Evolutionary conservation across 2,888 invertebrate species (phyloP).

Genomic region (Metellina segmentata): DNA sequence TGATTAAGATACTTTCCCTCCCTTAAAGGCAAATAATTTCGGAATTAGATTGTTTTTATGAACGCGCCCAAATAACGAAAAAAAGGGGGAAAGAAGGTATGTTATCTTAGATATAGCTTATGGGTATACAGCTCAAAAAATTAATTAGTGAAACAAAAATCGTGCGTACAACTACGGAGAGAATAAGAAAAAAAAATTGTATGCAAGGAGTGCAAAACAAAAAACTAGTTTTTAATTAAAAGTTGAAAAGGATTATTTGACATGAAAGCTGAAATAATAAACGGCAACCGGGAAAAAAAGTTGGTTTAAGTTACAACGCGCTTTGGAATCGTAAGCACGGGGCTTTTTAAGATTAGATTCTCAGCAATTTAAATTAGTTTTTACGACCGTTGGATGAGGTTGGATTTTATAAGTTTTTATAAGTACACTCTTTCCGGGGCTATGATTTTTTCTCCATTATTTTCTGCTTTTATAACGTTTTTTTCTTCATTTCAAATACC

Average conservation of each 20-base stretch:
- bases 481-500: not conserved
- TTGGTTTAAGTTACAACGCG: not conserved
- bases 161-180: not conserved
- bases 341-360: conserved; percentile 47
- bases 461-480: not conserved
- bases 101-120: conserved; percentile 37
- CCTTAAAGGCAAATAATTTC: conserved; percentile 24
- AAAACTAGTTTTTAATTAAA: conserved; percentile 64
- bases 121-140: conserved; percentile 34
- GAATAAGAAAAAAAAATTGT: conserved; percentile 17
- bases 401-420: conserved; percentile 16
- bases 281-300: conserved; percentile 19
- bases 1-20: not conserved
- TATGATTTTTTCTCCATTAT: not conserved
- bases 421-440: not conserved
- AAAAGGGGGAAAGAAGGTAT: conserved; percentile 17
- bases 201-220: not conserved
- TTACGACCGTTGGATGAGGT: conserved; percentile 14
- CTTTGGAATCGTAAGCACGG: conserved; percentile 27
- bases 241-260: conserved; percentile 68
- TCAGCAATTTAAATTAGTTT: conserved; percentile 51
- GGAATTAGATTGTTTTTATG: conserved; percentile 43
- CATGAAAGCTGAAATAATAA: conserved; percentile 54
- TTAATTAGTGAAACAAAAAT: conserved; percentile 61
- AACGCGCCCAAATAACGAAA: not conserved